Conservation (phyloP, 1,140 invertebrate species). For the Hylyphantes graminicola region DNA sequence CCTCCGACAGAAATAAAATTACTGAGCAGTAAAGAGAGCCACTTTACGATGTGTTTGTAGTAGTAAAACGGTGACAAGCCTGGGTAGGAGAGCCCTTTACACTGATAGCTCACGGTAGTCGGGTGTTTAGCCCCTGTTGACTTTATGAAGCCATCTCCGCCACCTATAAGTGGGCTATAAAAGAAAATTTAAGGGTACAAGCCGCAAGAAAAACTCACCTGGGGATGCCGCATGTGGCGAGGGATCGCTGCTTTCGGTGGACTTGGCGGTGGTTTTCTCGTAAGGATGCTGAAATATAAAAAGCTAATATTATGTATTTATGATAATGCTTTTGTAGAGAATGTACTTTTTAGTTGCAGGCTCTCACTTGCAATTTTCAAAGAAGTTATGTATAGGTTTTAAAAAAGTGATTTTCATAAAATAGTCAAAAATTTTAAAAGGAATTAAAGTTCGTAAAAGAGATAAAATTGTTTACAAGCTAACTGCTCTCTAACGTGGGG, state of each 20-base stretch:
- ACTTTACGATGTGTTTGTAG: slow-evolving; percentile 31
- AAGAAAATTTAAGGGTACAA: slow-evolving; percentile 60
- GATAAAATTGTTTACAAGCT: too few relatives aligned
- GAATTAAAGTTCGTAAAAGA: too few relatives aligned
- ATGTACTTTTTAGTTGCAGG: too few relatives aligned
- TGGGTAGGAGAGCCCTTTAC: slow-evolving; percentile 47
- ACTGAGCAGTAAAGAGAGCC: background rate
- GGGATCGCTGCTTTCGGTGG: background rate
- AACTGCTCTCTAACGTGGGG: too few relatives aligned
- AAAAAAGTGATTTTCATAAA: too few relatives aligned
- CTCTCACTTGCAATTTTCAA: too few relatives aligned
- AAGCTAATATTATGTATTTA: too few relatives aligned
- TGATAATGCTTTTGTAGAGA: too few relatives aligned
- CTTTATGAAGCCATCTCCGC: slow-evolving; percentile 57
- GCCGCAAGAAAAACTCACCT: slow-evolving; percentile 56
- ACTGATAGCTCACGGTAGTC: slow-evolving; percentile 54
- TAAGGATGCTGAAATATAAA: too few relatives aligned
- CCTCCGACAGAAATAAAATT: background rate
- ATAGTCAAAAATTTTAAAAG: too few relatives aligned
- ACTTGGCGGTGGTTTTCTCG: background rate
- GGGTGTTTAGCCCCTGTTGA: slow-evolving; percentile 53
- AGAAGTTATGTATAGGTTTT: too few relatives aligned
- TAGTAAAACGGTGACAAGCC: slow-evolving; percentile 56
- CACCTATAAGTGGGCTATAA: slow-evolving; percentile 60
- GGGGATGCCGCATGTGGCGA: background rate